A percentile compares a stretch with the other conserved stretches of the same genome.
phyloP scores from a whole-genome alignment of 2,888 invertebrate species.

The Oegoconia quadripuncta region DNA sequence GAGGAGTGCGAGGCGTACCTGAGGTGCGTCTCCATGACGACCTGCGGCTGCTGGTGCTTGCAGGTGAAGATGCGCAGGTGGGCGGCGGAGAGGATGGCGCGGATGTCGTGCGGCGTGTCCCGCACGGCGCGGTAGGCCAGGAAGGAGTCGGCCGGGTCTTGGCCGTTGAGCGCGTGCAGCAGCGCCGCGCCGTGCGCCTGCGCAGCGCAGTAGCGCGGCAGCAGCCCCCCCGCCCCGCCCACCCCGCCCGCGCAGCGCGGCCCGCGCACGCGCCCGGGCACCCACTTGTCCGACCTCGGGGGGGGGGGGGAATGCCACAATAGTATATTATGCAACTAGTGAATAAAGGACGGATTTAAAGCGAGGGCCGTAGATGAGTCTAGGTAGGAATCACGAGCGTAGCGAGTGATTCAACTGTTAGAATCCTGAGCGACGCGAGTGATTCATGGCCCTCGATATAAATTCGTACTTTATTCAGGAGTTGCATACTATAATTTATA shows the following conservation, averaged over 20 bases:
- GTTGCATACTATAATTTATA: too few species aligned
- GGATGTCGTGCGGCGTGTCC: slow-evolving; percentile 87
- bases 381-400: too few species aligned
- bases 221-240: slow-evolving; percentile 86
- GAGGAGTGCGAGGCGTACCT: too few species aligned
- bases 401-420: too few species aligned
- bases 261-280: slow-evolving; percentile 83
- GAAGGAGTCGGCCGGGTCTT: slow-evolving; percentile 86
- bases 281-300: slow-evolving; percentile 83
- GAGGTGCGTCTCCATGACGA: slow-evolving; percentile 81
- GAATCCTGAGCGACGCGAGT: too few species aligned
- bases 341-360: too few species aligned
- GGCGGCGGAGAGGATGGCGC: slow-evolving; percentile 87
- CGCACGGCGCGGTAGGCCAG: slow-evolving; percentile 90
- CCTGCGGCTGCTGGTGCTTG: slow-evolving; percentile 71
- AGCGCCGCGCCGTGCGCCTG: slow-evolving; percentile 81
- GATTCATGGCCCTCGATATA: too few species aligned
- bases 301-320: too few species aligned
- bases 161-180: slow-evolving; percentile 84
- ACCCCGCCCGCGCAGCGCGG: slow-evolving; percentile 83
- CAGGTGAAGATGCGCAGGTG: slow-evolving; percentile 86
- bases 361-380: too few species aligned
- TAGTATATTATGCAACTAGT: too few species aligned
- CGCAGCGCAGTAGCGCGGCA: slow-evolving; percentile 88
- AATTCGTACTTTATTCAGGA: too few species aligned